These are phyloP conservation scores for Notarius quadriscutis DNA, from an alignment of 2,113 vertebrate species.

Conservation along the genomic window DNA sequence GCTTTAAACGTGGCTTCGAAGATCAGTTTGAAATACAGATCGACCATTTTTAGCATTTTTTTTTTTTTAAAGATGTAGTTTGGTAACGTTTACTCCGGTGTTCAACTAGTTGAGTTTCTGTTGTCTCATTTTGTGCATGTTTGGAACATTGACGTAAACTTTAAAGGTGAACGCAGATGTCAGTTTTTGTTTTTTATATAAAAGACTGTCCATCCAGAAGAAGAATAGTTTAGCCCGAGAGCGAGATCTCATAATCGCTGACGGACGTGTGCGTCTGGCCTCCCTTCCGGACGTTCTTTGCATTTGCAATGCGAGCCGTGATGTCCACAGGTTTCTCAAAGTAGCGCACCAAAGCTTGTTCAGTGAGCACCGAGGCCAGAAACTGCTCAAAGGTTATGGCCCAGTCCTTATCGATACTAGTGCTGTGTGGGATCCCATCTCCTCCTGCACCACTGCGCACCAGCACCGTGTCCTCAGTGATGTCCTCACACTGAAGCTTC, in stretches of 20 bases:
- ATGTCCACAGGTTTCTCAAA: conserved; percentile 93
- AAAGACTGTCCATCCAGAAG: not conserved
- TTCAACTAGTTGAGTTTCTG: not conserved
- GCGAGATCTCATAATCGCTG: conserved; percentile 94
- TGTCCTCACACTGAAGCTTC: conserved; percentile 96
- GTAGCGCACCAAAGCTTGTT: conserved; percentile 89
- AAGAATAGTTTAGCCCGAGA: conserved; percentile 67
- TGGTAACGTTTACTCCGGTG: not conserved
- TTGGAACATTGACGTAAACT: not conserved
- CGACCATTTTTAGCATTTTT: not conserved
- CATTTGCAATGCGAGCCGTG: conserved; percentile 85
- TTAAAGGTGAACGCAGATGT: not conserved
- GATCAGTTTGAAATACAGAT: conserved; percentile 6
- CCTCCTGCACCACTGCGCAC: conserved; percentile 73
- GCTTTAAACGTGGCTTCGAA: not conserved
- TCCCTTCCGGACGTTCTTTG: conserved; percentile 86
- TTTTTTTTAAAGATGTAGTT: not conserved
- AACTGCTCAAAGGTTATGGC: conserved; percentile 97
- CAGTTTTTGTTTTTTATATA: not conserved
- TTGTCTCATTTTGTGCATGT: conserved; percentile 3
- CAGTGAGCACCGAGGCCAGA: conserved; percentile 91
- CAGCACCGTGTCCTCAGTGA: conserved; percentile 89
- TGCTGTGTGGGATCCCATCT: conserved; percentile 75
- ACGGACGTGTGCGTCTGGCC: conserved; percentile 79
- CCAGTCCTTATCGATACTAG: conserved; percentile 93